Evolutionary conservation across 1,140 invertebrate genomes (phyloP).

Genomic region (Odontomachus brunneus): DNA sequence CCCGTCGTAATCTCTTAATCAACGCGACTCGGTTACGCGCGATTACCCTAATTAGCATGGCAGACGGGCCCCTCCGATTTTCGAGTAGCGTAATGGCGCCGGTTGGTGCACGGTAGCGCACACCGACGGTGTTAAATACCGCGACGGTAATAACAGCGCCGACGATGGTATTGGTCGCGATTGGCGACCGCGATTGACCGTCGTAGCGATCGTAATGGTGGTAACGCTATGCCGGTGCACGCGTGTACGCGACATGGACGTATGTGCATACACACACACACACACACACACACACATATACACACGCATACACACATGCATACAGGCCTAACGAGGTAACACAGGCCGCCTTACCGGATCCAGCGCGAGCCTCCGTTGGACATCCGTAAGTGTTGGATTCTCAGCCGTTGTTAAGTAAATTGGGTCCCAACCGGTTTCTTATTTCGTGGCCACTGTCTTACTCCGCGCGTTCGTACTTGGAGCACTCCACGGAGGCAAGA

Average conservation of each 20-base stretch:
- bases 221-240: conserved; percentile 56
- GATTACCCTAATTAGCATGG: conserved; percentile 33
- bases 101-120: conserved; percentile 31
- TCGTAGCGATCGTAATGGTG: conserved; percentile 66
- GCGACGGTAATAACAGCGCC: conserved; percentile 58
- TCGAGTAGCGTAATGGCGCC: conserved; percentile 21
- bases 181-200: conserved; percentile 58
- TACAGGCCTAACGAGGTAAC: conserved; percentile 58
- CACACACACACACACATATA: background rate
- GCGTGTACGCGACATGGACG: background rate
- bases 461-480: conserved; percentile 72
- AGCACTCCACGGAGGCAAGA: conserved; percentile 64
- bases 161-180: conserved; percentile 35
- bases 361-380: conserved; percentile 67
- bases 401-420: conserved; percentile 86
- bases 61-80: conserved; percentile 23
- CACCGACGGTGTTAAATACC: conserved; percentile 66
- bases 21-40: conserved; percentile 21
- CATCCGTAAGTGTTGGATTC: conserved; percentile 85
- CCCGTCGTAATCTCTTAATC: conserved; percentile 24
- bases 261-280: conserved; percentile 22
- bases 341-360: conserved; percentile 12
- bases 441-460: conserved; percentile 85
- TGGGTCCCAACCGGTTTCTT: conserved; percentile 85
- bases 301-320: conserved; percentile 52